Percentiles rank a stretch among this genome's conserved stretches.
These are phyloP conservation scores for Synanthedon myopaeformis DNA, from an alignment of 2,888 invertebrate genomes.

Conservation along the genomic window DNA sequence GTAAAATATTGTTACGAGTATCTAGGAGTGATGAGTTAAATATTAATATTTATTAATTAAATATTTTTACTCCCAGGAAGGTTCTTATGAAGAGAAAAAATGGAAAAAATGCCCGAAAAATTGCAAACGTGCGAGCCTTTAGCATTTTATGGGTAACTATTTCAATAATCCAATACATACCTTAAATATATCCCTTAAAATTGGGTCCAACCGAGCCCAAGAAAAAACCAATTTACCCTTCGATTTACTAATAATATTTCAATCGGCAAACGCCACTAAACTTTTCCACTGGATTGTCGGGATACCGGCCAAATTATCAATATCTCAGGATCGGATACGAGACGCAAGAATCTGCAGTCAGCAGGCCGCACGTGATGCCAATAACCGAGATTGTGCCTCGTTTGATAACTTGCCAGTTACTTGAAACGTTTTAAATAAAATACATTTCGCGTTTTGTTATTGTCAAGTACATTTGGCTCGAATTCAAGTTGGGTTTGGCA, in stretches of 20 bases:
- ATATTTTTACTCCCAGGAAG: too few species aligned
- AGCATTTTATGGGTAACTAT: too few species aligned
- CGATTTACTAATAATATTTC: background rate
- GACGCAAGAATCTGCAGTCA: constrained; percentile 42
- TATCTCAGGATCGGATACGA: constrained; percentile 25
- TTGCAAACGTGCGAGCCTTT: too few species aligned
- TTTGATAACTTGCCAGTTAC: constrained; percentile 1
- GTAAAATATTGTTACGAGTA: too few species aligned
- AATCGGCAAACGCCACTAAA: background rate
- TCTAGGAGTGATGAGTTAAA: too few species aligned
- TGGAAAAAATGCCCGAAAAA: too few species aligned
- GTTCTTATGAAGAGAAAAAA: too few species aligned
- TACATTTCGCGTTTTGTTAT: background rate
- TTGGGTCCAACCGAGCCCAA: too few species aligned
- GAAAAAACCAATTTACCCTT: too few species aligned
- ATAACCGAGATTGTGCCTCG: constrained; percentile 23
- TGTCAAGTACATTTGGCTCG: background rate
- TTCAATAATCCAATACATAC: too few species aligned
- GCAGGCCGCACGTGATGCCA: constrained; percentile 30
- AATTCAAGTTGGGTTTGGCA: background rate
- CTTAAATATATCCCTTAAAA: too few species aligned
- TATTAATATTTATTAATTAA: too few species aligned
- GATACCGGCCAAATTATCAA: constrained; percentile 31
- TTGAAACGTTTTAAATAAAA: background rate
- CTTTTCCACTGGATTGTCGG: background rate